Percentiles rank a stretch among this genome's conserved stretches.
Conservation (phyloP, 2,888 invertebrate species). For the Lithophane semibrunnea region DNA sequence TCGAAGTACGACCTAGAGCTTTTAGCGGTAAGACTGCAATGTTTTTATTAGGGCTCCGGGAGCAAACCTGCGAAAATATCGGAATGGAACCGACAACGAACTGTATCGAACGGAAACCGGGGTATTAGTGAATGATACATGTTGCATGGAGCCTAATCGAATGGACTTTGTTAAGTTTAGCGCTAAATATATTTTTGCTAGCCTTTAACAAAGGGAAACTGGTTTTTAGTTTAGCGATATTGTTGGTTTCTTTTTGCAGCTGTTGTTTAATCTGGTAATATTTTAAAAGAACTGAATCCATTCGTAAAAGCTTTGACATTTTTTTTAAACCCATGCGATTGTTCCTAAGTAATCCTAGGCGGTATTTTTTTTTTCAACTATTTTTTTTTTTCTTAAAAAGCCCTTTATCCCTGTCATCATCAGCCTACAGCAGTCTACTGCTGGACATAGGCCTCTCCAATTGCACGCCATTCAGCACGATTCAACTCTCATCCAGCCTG, state of each 20-base stretch:
- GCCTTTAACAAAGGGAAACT: neutral
- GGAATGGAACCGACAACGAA: constrained; percentile 31
- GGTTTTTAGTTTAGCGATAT: neutral
- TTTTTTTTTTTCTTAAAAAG: too few relatives aligned
- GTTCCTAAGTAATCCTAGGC: too few relatives aligned
- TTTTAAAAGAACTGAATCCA: too few relatives aligned
- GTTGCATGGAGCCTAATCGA: constrained; percentile 36
- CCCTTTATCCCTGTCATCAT: too few relatives aligned
- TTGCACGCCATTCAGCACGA: too few relatives aligned
- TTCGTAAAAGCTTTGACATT: too few relatives aligned
- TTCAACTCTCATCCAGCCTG: too few relatives aligned
- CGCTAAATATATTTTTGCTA: constrained; percentile 4
- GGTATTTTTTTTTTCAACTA: too few relatives aligned
- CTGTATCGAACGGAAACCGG: constrained; percentile 31
- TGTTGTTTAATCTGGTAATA: too few relatives aligned
- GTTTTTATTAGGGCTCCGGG: constrained; percentile 62
- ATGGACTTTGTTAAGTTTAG: constrained; percentile 25
- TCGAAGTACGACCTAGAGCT: constrained; percentile 64
- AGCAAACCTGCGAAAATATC: constrained; percentile 39
- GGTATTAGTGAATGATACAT: constrained; percentile 54
- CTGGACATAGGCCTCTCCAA: too few relatives aligned
- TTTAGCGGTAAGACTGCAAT: constrained; percentile 64
- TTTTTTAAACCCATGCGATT: too few relatives aligned
- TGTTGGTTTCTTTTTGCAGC: neutral
- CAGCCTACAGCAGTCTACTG: too few relatives aligned